These are phyloP conservation scores for Conchocele bisecta DNA, from an alignment of 2,888 invertebrate genomes.

Conservation along the genomic window DNA sequence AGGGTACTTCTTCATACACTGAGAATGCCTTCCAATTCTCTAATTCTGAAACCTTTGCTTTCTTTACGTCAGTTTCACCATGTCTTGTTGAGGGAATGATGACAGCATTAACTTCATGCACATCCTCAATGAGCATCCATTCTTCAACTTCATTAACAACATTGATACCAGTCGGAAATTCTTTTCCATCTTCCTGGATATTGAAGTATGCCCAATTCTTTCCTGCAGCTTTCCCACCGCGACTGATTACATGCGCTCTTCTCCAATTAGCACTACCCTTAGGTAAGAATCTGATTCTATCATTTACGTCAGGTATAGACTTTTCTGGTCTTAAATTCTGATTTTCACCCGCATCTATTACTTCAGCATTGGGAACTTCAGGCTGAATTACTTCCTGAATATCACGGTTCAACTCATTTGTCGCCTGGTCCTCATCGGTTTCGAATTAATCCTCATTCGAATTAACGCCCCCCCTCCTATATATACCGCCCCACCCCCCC, in stretches of 20 bases:
- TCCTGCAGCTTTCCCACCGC: slow-evolving; percentile 38
- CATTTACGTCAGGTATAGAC: slow-evolving; percentile 22
- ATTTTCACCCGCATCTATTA: no score
- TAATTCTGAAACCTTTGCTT: slow-evolving; percentile 34
- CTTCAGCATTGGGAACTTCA: no score
- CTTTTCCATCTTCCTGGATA: slow-evolving; percentile 18
- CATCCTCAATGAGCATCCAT: slow-evolving; percentile 6
- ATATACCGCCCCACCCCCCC: no score
- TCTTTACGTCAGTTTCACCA: slow-evolving; percentile 19
- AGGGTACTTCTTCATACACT: slow-evolving; percentile 16
- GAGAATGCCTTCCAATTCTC: slow-evolving; percentile 30
- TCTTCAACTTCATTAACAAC: slow-evolving; percentile 30
- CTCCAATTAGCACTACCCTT: slow-evolving; percentile 19
- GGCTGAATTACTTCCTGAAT: no score
- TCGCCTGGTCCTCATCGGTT: no score
- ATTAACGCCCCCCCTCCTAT: no score
- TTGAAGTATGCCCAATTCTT: slow-evolving; percentile 43
- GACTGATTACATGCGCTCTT: slow-evolving; percentile 26
- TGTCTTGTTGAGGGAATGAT: slow-evolving; percentile 19
- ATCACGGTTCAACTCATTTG: no score
- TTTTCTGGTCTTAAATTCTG: background rate
- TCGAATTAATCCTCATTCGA: no score
- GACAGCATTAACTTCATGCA: slow-evolving; percentile 18
- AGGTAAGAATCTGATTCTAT: background rate
- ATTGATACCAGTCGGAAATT: slow-evolving; percentile 8